Evolutionary conservation across 2,888 invertebrate species (phyloP).

Genomic region (Campopleginae sp.): DNA sequence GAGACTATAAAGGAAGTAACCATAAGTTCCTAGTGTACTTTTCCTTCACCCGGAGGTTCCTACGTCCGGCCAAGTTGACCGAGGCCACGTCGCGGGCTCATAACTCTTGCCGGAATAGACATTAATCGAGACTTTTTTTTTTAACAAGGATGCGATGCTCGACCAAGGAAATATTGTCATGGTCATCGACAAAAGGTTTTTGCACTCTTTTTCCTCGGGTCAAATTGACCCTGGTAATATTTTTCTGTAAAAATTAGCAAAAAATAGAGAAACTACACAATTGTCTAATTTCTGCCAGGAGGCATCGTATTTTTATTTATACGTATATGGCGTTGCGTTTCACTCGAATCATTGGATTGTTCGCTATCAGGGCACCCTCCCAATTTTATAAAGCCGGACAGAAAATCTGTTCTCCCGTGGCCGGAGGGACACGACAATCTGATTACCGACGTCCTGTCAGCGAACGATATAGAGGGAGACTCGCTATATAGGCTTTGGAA

Average conservation of each 20-base stretch:
- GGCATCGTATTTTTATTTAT: neutral
- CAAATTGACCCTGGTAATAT: neutral
- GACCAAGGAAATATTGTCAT: neutral
- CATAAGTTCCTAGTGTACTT: no score
- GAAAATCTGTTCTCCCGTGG: constrained; percentile 65
- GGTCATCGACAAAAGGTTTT: neutral
- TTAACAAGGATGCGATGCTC: no score
- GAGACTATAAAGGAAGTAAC: no score
- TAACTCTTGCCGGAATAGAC: no score
- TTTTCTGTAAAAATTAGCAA: no score
- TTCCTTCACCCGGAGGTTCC: no score
- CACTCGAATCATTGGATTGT: constrained; percentile 57
- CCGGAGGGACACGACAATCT: constrained; percentile 65
- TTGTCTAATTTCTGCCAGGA: neutral
- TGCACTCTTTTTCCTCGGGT: no score
- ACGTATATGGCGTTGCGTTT: constrained; percentile 16
- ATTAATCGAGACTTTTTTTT: no score
- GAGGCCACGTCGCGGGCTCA: no score
- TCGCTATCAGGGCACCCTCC: constrained; percentile 57
- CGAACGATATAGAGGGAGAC: constrained; percentile 25
- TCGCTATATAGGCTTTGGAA: constrained; percentile 8
- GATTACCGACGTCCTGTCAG: constrained; percentile 57
- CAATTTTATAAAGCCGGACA: constrained; percentile 65
- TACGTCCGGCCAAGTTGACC: no score
- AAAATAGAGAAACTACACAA: neutral